Evolutionary conservation across 2,797 vertebrate genomes (phyloP), one percentile per base, ranked within the genome.

Genomic region (Halcyon leucocephala): DNA sequence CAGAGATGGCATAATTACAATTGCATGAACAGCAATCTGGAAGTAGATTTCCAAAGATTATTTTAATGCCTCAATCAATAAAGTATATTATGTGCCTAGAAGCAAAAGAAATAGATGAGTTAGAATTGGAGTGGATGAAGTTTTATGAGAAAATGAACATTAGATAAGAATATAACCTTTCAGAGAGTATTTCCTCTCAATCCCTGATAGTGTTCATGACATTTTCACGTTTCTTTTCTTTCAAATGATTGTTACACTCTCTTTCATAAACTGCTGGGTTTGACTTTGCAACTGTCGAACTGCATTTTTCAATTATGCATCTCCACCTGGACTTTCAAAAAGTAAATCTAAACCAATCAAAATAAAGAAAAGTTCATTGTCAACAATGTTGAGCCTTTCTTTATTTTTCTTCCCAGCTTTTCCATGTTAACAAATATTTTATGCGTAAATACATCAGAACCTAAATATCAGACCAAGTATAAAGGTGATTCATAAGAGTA

Each of bases 31-130:
- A 82, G 78, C 76, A 94, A 78, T 81, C 76, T 91, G 62, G 64
- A 86, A 95, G 95, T 57, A 86, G 69, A 89, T 91, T 94, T 90
- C 69, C 26, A 81, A 64, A 65, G n/a, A 83, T 74, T 1, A 94
- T 85, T 81, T 89, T 71, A 74, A 60, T 54, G 35, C 61, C 29
- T 90, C 52, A 67, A 74, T 74, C 90, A 86, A 90, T 83, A 74
- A 86, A 81, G 9, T 15, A 35, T 39, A 51, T 67, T 74, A 46
- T 61, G 14, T 61, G 17, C 44, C 58, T 72, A 46, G 19, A 44
- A 87, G 61, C 54, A 62, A 88, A 89, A 91, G 67, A 89, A 49
- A 28, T 25, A 57, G 52, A 82, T 65, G 48, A 87, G 22, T 55
- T 80, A 74, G 52, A 90, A 85, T 4, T 62, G 14, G n/a, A 91